A percentile compares a stretch with the other conserved stretches of the same genome.
Conservation (phyloP, 2,113 vertebrate genomes). For the Ancistrus triradiatus region DNA sequence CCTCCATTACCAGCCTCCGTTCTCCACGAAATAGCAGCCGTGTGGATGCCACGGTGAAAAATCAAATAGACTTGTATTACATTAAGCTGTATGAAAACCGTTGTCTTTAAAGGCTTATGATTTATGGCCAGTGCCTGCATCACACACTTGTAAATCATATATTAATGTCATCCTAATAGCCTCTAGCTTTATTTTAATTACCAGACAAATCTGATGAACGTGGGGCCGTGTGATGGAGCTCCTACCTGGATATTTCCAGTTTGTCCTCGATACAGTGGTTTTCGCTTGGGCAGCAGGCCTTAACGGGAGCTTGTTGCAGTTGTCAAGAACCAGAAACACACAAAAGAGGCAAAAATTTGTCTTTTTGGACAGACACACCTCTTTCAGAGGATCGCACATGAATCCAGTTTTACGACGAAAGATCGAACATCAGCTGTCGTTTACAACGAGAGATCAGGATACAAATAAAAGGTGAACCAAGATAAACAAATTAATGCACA, state of each 20-base stretch:
- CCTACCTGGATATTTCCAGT: constrained; percentile 60
- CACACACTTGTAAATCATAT: no score
- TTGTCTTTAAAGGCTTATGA: background rate
- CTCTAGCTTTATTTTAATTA: constrained; percentile 34
- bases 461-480: constrained; percentile 22
- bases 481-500: constrained; percentile 42
- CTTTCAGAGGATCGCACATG: constrained; percentile 33
- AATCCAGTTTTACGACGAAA: constrained; percentile 42
- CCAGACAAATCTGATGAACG: constrained; percentile 12
- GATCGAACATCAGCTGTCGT: constrained; percentile 39
- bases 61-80: no score
- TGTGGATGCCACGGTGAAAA: no score
- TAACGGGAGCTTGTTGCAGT: constrained; percentile 53
- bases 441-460: constrained; percentile 5
- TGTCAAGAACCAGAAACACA: constrained; percentile 39
- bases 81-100: no score
- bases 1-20: no score
- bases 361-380: constrained; percentile 17
- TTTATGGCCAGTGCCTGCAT: constrained; percentile 4
- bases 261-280: constrained; percentile 55
- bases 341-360: constrained; percentile 29
- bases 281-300: constrained; percentile 49
- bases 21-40: no score
- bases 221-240: constrained; percentile 27
- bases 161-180: no score